Conservation (phyloP, 2,113 vertebrate genomes). For the Callocephalon fimbriatum region DNA sequence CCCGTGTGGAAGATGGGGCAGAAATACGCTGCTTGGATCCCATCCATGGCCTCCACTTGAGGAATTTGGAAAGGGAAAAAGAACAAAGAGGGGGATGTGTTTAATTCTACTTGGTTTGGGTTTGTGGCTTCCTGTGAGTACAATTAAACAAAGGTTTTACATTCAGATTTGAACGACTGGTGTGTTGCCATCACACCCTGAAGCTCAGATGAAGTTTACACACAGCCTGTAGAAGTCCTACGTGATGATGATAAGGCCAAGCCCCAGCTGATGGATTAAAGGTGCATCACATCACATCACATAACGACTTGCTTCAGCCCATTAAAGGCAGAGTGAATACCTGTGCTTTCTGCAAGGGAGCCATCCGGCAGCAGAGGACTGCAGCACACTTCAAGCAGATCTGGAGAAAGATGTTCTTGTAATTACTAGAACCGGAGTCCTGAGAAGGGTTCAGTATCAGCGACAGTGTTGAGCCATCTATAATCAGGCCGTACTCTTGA, state of each 20-base stretch:
- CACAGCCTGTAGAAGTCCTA: neutral
- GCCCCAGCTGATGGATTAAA: neutral
- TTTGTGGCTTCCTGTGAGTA: neutral
- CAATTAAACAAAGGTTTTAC: neutral
- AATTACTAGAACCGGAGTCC: slow-evolving; percentile 82
- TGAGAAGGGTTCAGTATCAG: slow-evolving; percentile 89
- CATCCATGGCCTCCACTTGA: neutral
- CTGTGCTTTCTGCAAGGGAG: slow-evolving; percentile 97
- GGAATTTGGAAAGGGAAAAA: neutral
- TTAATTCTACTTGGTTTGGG: neutral
- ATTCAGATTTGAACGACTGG: neutral
- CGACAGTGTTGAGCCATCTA: slow-evolving; percentile 91
- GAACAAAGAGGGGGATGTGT: neutral
- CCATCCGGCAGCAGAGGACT: slow-evolving; percentile 97
- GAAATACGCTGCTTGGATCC: neutral
- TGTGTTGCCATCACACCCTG: neutral
- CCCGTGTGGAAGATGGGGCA: neutral
- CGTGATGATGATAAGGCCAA: neutral
- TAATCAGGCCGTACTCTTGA: slow-evolving; percentile 93
- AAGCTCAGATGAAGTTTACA: neutral
- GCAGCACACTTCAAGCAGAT: slow-evolving; percentile 94
- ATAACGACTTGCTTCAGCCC: rapidly evolving
- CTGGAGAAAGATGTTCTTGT: slow-evolving; percentile 94
- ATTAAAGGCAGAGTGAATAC: slow-evolving; percentile 59
- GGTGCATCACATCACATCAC: neutral